Conservation (phyloP, 2,797 vertebrate genomes). For the Rhyacichthys aspro region DNA sequence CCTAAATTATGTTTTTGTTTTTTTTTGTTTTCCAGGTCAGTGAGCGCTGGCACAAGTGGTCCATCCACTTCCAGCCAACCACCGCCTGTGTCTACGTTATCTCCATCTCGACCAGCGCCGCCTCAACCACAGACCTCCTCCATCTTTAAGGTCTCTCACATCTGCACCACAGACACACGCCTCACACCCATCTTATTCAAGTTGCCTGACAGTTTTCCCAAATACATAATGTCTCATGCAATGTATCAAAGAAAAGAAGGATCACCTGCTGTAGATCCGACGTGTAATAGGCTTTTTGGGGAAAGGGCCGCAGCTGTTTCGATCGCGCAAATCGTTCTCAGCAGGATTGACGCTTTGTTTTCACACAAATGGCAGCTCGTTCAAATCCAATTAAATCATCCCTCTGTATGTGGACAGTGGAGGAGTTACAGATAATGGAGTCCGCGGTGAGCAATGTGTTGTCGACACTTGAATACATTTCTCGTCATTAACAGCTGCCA, state of each 20-base stretch:
- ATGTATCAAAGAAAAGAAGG: no score
- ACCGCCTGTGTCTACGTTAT: constrained; percentile 57
- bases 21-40: constrained; percentile 80
- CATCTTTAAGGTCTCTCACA: constrained; percentile 64
- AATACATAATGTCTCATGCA: no score
- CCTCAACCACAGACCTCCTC: constrained; percentile 68
- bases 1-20: neutral
- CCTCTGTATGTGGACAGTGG: constrained; percentile 33
- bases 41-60: constrained; percentile 74
- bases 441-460: constrained; percentile 23
- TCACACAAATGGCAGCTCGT: constrained; percentile 61
- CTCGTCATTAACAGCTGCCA: constrained; percentile 55
- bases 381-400: constrained; percentile 70
- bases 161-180: neutral
- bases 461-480: constrained; percentile 47
- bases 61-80: constrained; percentile 63
- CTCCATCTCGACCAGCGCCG: constrained; percentile 71
- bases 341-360: constrained; percentile 55
- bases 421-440: constrained; percentile 48
- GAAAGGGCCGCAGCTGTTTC: constrained; percentile 15
- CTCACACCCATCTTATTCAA: no score
- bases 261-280: no score
- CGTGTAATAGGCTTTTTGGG: no score
- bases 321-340: constrained; percentile 16
- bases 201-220: no score